These are phyloP conservation scores for Apamea crenata DNA, from an alignment of 2,888 invertebrate genomes.

Conservation along the genomic window DNA sequence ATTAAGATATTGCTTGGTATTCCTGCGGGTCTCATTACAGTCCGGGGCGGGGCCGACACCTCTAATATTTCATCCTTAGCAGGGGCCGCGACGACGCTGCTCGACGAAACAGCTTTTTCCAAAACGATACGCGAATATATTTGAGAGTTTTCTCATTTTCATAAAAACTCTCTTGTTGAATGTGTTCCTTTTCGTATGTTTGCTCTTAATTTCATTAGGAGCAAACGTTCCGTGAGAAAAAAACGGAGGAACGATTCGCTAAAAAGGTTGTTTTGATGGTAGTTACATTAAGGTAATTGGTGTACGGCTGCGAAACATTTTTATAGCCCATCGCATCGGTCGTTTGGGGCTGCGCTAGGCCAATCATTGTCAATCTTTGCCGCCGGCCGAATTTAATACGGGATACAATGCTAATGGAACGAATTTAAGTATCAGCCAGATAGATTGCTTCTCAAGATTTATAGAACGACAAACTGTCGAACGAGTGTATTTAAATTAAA, in stretches of 20 bases:
- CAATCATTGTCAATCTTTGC: conserved; percentile 86
- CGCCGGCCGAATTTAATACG: conserved; percentile 82
- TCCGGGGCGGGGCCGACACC: conserved; percentile 82
- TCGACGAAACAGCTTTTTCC: conserved; percentile 73
- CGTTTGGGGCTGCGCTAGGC: conserved; percentile 83
- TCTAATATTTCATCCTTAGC: conserved; percentile 87
- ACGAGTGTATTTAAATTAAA: conserved; percentile 77
- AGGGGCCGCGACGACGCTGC: conserved; percentile 71
- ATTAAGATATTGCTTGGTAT: conserved; percentile 90
- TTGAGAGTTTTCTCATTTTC: conserved; percentile 78
- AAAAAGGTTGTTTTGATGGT: conserved; percentile 87
- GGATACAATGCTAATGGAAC: conserved; percentile 84
- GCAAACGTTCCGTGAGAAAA: conserved; percentile 80
- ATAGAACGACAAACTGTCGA: conserved; percentile 79
- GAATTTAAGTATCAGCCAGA: conserved; percentile 82
- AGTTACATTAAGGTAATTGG: conserved; percentile 89
- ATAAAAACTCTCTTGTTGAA: conserved; percentile 74
- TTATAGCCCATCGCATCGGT: conserved; percentile 85
- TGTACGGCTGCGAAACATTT: conserved; percentile 87
- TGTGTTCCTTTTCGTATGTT: conserved; percentile 72
- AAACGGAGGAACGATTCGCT: conserved; percentile 80
- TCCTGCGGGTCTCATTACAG: conserved; percentile 88
- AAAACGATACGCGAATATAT: conserved; percentile 74
- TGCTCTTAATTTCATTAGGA: conserved; percentile 86
- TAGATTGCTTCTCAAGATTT: conserved; percentile 85